Conservation (phyloP, 1,140 invertebrate species). For the Euura lappo region DNA sequence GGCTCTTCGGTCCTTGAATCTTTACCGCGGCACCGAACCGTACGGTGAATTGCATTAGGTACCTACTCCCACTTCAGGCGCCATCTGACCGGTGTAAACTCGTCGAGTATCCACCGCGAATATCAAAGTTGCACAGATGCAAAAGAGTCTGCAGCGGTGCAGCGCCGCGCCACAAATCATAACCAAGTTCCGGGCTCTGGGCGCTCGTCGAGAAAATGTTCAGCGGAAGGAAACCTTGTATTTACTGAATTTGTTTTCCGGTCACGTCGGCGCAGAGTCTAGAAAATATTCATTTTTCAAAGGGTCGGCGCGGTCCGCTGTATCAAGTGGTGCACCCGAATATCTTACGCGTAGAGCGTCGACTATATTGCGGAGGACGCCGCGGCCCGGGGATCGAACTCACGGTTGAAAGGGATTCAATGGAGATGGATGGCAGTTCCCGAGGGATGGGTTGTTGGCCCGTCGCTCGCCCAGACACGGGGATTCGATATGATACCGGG, state of each 20-base stretch:
- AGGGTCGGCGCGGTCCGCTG: not conserved
- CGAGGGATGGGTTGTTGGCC: constrained; percentile 34
- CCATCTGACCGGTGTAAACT: constrained; percentile 41
- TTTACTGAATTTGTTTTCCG: not conserved
- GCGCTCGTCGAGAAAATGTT: no score
- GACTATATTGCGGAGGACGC: constrained; percentile 32
- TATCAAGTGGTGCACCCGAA: constrained; percentile 17
- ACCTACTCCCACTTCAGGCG: not conserved
- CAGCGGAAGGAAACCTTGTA: not conserved
- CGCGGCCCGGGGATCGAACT: constrained; percentile 32
- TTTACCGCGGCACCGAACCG: constrained; percentile 37
- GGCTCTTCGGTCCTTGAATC: constrained; percentile 57
- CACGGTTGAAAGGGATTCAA: constrained; percentile 54
- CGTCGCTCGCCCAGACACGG: constrained; percentile 4
- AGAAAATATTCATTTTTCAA: constrained; percentile 7
- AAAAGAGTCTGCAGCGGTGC: not conserved
- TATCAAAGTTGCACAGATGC: not conserved
- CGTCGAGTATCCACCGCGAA: not conserved
- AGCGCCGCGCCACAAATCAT: not conserved
- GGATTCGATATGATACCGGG: constrained; percentile 38
- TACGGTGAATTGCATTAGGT: not conserved
- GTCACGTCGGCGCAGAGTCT: not conserved
- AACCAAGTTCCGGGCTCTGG: no score
- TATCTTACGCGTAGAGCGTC: constrained; percentile 27
- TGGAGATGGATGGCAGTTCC: constrained; percentile 58